Evolutionary conservation across 1,140 invertebrate species (phyloP).

Genomic region (Drosophila parabipectinata): DNA sequence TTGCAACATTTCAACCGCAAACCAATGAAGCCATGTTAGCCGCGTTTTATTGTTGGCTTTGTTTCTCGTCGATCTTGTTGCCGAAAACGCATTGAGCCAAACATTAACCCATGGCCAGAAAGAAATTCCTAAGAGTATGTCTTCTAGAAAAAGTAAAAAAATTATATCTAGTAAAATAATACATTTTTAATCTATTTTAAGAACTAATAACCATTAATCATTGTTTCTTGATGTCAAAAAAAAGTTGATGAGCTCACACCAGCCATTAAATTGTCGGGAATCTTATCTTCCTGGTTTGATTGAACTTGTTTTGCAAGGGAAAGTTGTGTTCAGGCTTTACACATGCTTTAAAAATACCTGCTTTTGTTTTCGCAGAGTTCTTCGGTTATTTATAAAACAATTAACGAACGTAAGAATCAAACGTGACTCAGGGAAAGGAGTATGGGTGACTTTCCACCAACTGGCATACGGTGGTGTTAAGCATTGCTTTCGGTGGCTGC

Average conservation of each 20-base stretch:
- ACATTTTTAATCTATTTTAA: neutral
- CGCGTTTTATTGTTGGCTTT: conserved; percentile 18
- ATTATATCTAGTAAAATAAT: neutral
- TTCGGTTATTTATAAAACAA: conserved; percentile 31
- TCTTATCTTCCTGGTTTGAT: conserved; percentile 25
- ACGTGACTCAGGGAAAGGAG: conserved; percentile 26
- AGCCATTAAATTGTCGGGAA: conserved; percentile 1
- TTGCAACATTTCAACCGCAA: conserved; percentile 70
- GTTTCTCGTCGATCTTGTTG: conserved; percentile 56
- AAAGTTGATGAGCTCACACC: conserved; percentile 8
- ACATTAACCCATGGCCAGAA: conserved; percentile 56
- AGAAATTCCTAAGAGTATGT: neutral
- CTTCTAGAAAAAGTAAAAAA: neutral
- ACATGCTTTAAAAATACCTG: conserved; percentile 31
- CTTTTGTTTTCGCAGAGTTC: conserved; percentile 18
- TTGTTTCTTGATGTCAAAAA: neutral
- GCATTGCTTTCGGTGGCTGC: conserved; percentile 15
- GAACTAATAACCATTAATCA: neutral
- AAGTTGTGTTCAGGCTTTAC: conserved; percentile 21
- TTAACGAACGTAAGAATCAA: conserved; percentile 22
- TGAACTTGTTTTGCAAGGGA: conserved; percentile 20
- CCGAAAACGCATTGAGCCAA: conserved; percentile 51
- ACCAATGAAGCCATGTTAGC: conserved; percentile 49
- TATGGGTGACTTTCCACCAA: conserved; percentile 20
- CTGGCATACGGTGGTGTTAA: conserved; percentile 18